phyloP scores from a whole-genome alignment of 1,140 invertebrate genomes.

The Eurosta solidaginis region DNA sequence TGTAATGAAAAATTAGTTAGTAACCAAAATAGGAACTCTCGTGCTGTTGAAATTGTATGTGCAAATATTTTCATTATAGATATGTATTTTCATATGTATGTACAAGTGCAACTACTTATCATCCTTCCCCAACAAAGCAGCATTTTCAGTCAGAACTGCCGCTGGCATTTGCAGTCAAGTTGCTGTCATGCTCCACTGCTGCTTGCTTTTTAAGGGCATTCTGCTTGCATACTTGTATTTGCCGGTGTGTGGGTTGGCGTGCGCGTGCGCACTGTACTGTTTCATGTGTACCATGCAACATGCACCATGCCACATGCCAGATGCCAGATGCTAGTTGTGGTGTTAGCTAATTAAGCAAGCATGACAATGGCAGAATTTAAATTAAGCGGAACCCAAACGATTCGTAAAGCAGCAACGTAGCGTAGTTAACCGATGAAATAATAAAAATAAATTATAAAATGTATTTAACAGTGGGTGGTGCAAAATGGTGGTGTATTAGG shows the following conservation, averaged over 20 bases:
- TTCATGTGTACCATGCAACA: background rate
- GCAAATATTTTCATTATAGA: constrained; percentile 9
- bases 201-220: background rate
- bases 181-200: background rate
- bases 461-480: background rate
- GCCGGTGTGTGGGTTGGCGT: background rate
- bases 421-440: background rate
- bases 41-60: background rate
- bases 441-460: constrained; percentile 1
- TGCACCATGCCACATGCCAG: constrained; percentile 8
- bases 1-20: background rate
- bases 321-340: background rate
- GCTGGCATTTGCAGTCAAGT: background rate
- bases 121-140: too few species aligned
- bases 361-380: constrained; percentile 21
- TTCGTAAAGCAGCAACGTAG: background rate
- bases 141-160: background rate
- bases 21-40: background rate
- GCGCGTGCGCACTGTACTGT: background rate
- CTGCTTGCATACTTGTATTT: background rate
- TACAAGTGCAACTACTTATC: too few species aligned
- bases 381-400: constrained; percentile 15
- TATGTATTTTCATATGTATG: too few species aligned
- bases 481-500: background rate
- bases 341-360: constrained; percentile 24